Evolutionary conservation across 2,113 vertebrate species (phyloP), one percentile per base, ranked within the genome.

Genomic region (Cebus imitator): DNA sequence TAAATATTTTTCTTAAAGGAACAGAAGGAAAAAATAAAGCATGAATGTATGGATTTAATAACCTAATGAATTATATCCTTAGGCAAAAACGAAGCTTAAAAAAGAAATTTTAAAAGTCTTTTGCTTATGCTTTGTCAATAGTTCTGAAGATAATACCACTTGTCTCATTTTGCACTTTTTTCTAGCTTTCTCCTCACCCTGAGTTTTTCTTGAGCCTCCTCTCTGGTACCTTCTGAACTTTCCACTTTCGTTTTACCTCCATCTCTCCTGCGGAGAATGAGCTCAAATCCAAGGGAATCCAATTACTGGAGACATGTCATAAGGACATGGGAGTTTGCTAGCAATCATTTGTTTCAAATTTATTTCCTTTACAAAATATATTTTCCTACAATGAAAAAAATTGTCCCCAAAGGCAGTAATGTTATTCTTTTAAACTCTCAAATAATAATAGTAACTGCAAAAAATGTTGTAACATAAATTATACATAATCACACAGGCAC

Each of bases 261-360:
- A 50, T 45, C 6, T 90, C 20, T 85, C 21, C 64, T 90, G 82
- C 20, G 35, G n/a, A 95, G 85, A 91, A 84, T 75, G 16, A 95
- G n/a, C 82, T 93, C 12, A 40, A 95, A 64, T 80, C 10, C 25
- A 94, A 96, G 73, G 17, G 43, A 96, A 95, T 35, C 45, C 76
- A 92, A 87, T 92, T 84, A 92, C 55, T 58, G 4, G 10, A 83
- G 48, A 48, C 72, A 9, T 66, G 35, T 88, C 87, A 90, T 87
- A 55, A 83, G 12, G 9, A 37, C 23, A 94, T 81, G 48, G 25
- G 23, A 12, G 11, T 50, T 95, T 75, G 30, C n/a, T 90, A 95
- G 18, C 45, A 91, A 93, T 97, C 21, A 80, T 5, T 94, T 94
- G 52, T 68, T 87, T 94, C 21, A 87, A 88, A 78, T 90, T 73